Conservation (phyloP, 2,797 vertebrate genomes). For the Babyrousa celebensis region DNA sequence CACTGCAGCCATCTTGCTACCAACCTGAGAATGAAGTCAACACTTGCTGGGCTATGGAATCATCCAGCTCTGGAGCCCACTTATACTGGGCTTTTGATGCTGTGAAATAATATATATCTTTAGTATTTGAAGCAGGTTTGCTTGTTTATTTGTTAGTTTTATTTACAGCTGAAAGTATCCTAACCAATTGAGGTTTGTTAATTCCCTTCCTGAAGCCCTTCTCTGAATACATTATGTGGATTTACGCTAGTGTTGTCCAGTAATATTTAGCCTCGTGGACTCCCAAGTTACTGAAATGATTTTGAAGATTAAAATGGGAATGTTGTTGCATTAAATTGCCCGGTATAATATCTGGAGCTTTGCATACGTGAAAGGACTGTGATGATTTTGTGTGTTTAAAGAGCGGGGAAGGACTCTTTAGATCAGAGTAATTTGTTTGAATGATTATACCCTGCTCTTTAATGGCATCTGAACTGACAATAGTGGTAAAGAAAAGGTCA, state of each 20-base stretch:
- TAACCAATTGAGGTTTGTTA: neutral
- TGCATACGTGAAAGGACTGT: neutral
- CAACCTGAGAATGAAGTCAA: neutral
- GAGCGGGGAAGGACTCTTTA: neutral
- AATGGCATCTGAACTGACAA: neutral
- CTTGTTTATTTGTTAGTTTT: neutral
- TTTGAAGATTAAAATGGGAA: constrained; percentile 45
- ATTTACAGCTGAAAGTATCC: neutral
- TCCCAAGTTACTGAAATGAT: constrained; percentile 46
- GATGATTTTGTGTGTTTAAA: constrained; percentile 28
- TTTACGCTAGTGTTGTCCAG: neutral
- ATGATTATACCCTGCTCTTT: neutral
- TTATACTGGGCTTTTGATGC: neutral
- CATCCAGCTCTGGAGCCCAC: neutral
- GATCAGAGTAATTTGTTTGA: neutral
- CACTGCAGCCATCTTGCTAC: neutral
- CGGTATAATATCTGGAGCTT: neutral
- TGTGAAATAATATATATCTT: neutral
- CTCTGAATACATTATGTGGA: neutral
- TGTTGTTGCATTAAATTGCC: neutral
- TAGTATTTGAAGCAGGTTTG: neutral
- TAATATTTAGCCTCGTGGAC: neutral
- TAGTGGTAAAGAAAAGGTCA: neutral
- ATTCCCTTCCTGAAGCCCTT: neutral
- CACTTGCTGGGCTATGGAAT: neutral